phyloP scores from a whole-genome alignment of 2,888 invertebrate genomes.

The Ornithoptera alexandrae region DNA sequence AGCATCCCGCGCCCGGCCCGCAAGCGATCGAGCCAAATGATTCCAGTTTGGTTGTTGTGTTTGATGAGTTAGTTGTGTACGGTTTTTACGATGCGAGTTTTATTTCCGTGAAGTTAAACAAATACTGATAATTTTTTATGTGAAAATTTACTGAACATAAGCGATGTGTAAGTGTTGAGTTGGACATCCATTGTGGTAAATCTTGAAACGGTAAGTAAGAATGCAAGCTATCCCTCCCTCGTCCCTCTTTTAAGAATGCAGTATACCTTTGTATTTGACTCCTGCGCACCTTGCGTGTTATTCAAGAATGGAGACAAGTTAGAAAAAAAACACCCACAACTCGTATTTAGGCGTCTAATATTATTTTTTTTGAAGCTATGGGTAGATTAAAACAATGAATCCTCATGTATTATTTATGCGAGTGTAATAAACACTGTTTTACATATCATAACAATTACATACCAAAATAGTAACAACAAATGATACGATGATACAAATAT shows the following conservation, averaged over 20 bases:
- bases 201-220: constrained; percentile 68
- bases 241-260: constrained; percentile 75
- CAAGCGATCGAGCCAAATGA: constrained; percentile 54
- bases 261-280: constrained; percentile 59
- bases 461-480: constrained; percentile 17
- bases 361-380: constrained; percentile 4
- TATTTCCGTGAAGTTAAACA: constrained; percentile 69
- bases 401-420: constrained; percentile 23
- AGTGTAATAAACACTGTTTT: constrained; percentile 19
- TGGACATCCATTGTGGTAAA: constrained; percentile 32
- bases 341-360: constrained; percentile 11
- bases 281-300: constrained; percentile 68
- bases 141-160: constrained; percentile 39
- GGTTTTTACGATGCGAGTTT: constrained; percentile 38
- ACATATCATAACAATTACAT: constrained; percentile 7
- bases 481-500: background rate
- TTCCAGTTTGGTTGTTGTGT: constrained; percentile 73
- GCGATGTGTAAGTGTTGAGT: constrained; percentile 53
- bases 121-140: constrained; percentile 53
- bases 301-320: constrained; percentile 17
- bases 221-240: constrained; percentile 72
- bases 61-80: constrained; percentile 61
- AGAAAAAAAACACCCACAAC: constrained; percentile 36
- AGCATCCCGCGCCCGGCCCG: constrained; percentile 68
- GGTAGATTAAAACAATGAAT: constrained; percentile 24